Base-by-base conservation (phyloP, 2,888 invertebrate species). In the Coleophora deauratella region DNA sequence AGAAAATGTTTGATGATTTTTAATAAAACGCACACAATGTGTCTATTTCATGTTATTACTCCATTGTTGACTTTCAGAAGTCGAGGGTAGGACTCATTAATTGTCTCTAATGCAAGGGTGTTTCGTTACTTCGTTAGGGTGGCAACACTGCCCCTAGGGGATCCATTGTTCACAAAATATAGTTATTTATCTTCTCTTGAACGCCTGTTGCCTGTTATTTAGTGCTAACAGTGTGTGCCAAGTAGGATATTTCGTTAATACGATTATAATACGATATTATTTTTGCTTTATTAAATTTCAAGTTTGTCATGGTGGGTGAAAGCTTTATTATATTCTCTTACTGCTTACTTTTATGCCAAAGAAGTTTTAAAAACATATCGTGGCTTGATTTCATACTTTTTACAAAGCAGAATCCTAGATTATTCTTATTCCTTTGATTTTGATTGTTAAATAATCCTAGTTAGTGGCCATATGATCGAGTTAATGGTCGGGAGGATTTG, bases 21-120 rank as follows among this genome's bases (percentile, higher is more conserved):
- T 64, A 72, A 70, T 72, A 67, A 73, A 71, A 63, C 66, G 59
- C 66, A 61, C 66, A 59, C 66, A 61, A 64, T 67, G 64, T 65
- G 57, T 51, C 61, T 60, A 70, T 76, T 76, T 75, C 71, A 62
- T 74, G 71, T 75, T 79, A 79, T 74, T 66, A 69, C 62, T 58
- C 71, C 66, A 73, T 72, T 72, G 74, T 75, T 74, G 68, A 72
- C 66, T 73, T 62, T 60, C 67, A 68, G 66, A 75, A 76, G 76
- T 78, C 76, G 62, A 66, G 71, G 72, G 69, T 70, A 70, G 76
- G 74, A 75, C 60, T 72, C 81, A 82, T 84, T 82, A 77, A 81
- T 78, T 77, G 79, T 77, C 59, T 65, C 68, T 75, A 76, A 79
- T 73, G 66, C 64, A 62, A 57, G 71, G 35, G 68, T 75, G 78